Conservation (phyloP, 2,888 invertebrate genomes). For the Koerneria pararmatus region DNA sequence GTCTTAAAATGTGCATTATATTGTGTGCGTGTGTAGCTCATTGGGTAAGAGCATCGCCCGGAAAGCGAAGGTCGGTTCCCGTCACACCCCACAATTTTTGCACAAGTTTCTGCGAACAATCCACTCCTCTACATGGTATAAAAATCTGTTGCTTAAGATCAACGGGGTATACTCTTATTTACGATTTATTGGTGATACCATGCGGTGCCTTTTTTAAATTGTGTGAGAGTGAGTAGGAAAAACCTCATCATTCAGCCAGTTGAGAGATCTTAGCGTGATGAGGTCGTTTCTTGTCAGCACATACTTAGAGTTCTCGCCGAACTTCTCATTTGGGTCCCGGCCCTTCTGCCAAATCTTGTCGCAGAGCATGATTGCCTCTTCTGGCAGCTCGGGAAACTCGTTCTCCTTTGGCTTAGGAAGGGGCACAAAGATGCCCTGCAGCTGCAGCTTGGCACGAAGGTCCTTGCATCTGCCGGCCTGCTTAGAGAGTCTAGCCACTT, state of each 20-base stretch:
- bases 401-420: slow-evolving; percentile 25
- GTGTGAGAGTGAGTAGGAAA: too few species aligned
- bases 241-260: slow-evolving; percentile 84
- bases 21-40: too few species aligned
- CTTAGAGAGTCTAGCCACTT: slow-evolving; percentile 6
- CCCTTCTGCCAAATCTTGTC: slow-evolving; percentile 35
- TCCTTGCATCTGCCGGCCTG: slow-evolving; percentile 5
- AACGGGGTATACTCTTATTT: too few species aligned
- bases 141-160: too few species aligned
- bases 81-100: too few species aligned
- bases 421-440: slow-evolving; percentile 29
- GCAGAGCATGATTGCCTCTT: slow-evolving; percentile 29
- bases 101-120: too few species aligned
- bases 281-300: slow-evolving; percentile 74
- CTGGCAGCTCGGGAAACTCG: slow-evolving; percentile 38
- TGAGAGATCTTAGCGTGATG: slow-evolving; percentile 74
- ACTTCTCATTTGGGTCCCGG: slow-evolving; percentile 30
- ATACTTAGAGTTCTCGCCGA: slow-evolving; percentile 28
- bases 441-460: slow-evolving; percentile 13
- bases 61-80: too few species aligned
- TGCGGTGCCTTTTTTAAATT: too few species aligned
- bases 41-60: too few species aligned
- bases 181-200: too few species aligned
- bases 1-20: too few species aligned
- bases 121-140: too few species aligned